Conservation (phyloP, 2,797 vertebrate genomes). For the Kryptolebias ocellatus region DNA sequence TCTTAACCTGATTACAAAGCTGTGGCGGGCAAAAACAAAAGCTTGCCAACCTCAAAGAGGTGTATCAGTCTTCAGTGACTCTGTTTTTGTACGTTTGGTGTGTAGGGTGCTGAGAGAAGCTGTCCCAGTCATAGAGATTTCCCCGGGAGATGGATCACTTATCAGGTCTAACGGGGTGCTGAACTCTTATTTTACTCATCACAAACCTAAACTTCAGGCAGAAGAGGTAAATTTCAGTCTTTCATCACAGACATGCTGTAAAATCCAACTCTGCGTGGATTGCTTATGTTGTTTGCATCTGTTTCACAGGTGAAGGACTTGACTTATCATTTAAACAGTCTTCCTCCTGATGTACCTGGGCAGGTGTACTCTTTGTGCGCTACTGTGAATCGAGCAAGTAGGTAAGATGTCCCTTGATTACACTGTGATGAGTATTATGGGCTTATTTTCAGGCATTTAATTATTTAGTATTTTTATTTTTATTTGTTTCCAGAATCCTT, state of each 20-base stretch:
- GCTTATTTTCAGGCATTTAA: background rate
- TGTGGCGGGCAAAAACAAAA: background rate
- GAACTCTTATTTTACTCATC: slow-evolving; percentile 86
- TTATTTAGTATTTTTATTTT: background rate
- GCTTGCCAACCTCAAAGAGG: no score
- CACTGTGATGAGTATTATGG: background rate
- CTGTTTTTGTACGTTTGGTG: slow-evolving; percentile 5
- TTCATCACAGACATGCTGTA: background rate
- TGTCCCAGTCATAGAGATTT: slow-evolving; percentile 83
- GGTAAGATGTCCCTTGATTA: slow-evolving; percentile 54
- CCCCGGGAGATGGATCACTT: slow-evolving; percentile 88
- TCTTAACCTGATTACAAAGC: background rate
- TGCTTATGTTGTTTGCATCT: background rate
- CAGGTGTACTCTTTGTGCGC: slow-evolving; percentile 75
- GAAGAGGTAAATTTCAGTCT: slow-evolving; percentile 72
- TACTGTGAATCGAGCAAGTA: slow-evolving; percentile 73
- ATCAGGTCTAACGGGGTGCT: slow-evolving; percentile 87
- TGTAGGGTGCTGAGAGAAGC: slow-evolving; percentile 82
- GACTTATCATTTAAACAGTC: slow-evolving; percentile 75
- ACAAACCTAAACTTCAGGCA: slow-evolving; percentile 68
- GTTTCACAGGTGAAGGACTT: slow-evolving; percentile 67
- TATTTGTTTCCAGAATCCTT: slow-evolving; percentile 70
- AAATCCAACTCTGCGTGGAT: background rate
- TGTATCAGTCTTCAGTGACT: background rate
- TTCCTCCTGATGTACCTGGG: slow-evolving; percentile 77